These are phyloP conservation scores for Drosophila carrolli DNA, from an alignment of 1,140 invertebrate genomes.

Conservation along the genomic window DNA sequence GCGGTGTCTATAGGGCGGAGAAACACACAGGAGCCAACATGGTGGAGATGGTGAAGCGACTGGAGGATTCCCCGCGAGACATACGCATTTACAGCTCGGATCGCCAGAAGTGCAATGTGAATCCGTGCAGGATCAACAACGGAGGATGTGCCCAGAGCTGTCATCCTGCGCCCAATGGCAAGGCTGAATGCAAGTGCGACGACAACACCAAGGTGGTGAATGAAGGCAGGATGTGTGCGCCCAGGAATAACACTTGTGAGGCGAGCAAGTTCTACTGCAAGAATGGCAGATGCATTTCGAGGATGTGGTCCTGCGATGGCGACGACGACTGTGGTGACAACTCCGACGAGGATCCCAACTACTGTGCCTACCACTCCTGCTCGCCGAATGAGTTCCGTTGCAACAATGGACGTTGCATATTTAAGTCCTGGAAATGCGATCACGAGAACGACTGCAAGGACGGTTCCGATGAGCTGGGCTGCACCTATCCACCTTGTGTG, in stretches of 20 bases:
- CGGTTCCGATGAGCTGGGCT: conserved; percentile 96
- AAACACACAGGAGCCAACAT: conserved; percentile 98
- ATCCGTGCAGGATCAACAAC: conserved; percentile 96
- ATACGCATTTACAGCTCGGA: conserved; percentile 94
- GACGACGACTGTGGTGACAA: conserved; percentile 98
- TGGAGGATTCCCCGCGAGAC: conserved; percentile 96
- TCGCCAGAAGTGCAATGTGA: conserved; percentile 92
- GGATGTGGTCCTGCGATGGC: conserved; percentile 97
- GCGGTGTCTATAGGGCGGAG: conserved; percentile 97
- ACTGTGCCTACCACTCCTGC: conserved; percentile 97
- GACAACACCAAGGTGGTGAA: conserved; percentile 95
- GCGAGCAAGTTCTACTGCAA: conserved; percentile 95
- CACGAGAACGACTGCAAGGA: conserved; percentile 98
- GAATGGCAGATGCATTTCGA: conserved; percentile 97
- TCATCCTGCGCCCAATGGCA: conserved; percentile 93
- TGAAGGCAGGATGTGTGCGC: conserved; percentile 95
- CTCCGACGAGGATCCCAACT: conserved; percentile 96
- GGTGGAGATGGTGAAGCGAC: conserved; percentile 95
- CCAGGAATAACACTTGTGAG: conserved; percentile 95
- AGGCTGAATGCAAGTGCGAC: conserved; percentile 94
- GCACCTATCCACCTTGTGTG: conserved; percentile 94
- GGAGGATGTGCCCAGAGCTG: conserved; percentile 98
- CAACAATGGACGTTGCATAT: conserved; percentile 97
- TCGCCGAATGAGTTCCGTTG: conserved; percentile 97
- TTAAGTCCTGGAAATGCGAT: conserved; percentile 97